Conservation (phyloP, 1,140 invertebrate genomes). For the Drosophila rufa region DNA sequence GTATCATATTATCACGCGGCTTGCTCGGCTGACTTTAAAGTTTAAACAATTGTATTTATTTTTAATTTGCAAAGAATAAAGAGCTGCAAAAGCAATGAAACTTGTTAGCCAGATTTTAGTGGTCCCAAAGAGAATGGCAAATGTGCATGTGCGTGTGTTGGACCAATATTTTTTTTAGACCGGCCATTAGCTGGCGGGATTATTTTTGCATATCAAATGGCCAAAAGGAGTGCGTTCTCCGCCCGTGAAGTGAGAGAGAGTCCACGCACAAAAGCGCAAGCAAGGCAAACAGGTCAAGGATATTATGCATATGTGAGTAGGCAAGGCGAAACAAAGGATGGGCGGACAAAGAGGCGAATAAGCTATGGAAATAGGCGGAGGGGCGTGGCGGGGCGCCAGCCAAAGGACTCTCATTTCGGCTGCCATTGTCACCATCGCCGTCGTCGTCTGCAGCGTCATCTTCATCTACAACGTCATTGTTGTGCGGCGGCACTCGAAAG, state of each 20-base stretch:
- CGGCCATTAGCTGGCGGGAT: slow-evolving; percentile 67
- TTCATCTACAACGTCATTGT: slow-evolving; percentile 40
- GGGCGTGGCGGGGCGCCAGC: not conserved
- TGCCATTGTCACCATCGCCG: slow-evolving; percentile 40
- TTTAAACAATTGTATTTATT: too few relatives aligned
- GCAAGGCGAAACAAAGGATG: slow-evolving; percentile 35
- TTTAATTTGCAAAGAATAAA: not conserved
- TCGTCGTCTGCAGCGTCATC: slow-evolving; percentile 40
- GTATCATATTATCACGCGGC: too few relatives aligned
- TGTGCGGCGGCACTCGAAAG: slow-evolving; percentile 52
- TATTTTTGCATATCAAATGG: slow-evolving; percentile 72
- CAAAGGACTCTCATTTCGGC: slow-evolving; percentile 37
- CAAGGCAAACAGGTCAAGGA: slow-evolving; percentile 74
- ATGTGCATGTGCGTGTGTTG: not conserved
- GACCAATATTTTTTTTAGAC: slow-evolving; percentile 63
- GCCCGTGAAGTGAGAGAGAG: not conserved
- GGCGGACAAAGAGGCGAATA: not conserved
- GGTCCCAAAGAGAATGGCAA: not conserved
- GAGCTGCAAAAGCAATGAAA: not conserved
- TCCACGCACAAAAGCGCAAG: slow-evolving; percentile 70
- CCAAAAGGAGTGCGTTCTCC: slow-evolving; percentile 7
- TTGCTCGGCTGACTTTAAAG: too few relatives aligned
- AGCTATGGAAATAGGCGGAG: not conserved
- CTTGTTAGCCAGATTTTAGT: not conserved
- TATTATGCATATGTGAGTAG: slow-evolving; percentile 72